These are phyloP conservation scores for Berghia stephanieae DNA, from an alignment of 1,140 invertebrate genomes.

Conservation along the genomic window DNA sequence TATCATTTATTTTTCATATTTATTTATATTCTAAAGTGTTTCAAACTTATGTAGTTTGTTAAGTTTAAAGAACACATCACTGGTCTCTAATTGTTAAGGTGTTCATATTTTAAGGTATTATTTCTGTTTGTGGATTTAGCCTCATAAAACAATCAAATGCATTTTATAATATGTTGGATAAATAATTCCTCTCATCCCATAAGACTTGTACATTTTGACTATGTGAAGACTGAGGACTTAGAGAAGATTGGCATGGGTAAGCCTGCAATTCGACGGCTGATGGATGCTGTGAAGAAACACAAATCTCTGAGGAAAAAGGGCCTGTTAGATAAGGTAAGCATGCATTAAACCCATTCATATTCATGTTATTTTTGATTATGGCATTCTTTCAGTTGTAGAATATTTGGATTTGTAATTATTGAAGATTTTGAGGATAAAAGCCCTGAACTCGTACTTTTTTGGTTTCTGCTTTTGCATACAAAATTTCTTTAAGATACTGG, in stretches of 20 bases:
- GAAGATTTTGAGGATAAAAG: too few species aligned
- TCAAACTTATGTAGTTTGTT: neutral
- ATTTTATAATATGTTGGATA: neutral
- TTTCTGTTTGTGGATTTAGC: neutral
- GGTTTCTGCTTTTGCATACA: too few species aligned
- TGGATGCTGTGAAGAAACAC: constrained; percentile 92
- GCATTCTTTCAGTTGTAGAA: neutral
- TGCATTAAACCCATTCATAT: neutral
- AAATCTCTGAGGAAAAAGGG: constrained; percentile 82
- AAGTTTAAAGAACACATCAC: too few species aligned
- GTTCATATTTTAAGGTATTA: neutral
- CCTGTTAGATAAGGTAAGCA: constrained; percentile 81
- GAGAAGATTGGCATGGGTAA: constrained; percentile 94
- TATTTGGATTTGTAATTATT: neutral
- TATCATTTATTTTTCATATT: neutral
- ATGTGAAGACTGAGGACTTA: constrained; percentile 91
- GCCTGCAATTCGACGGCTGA: constrained; percentile 85
- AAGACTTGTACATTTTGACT: constrained; percentile 93
- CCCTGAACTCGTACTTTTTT: too few species aligned
- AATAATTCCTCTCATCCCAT: constrained; percentile 14
- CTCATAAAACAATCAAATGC: neutral
- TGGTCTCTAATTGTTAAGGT: neutral
- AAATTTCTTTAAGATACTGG: too few species aligned
- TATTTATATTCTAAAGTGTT: neutral
- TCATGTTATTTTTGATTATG: neutral